phyloP scores from a whole-genome alignment of 2,888 invertebrate genomes.

The Spicauda simplicius region DNA sequence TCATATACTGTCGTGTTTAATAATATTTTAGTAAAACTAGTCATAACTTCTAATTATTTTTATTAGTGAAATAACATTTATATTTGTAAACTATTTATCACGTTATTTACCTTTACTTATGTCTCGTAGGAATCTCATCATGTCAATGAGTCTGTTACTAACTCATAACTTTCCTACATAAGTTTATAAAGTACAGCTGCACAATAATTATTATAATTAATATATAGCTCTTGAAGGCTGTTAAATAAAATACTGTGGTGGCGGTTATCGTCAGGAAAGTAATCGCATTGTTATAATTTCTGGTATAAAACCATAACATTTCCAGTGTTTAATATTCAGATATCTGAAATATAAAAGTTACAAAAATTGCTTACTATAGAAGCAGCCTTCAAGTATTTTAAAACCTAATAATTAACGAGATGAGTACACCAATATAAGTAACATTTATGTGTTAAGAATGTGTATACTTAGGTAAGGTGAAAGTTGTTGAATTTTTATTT shows the following conservation, averaged over 20 bases:
- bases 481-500: slow-evolving; percentile 57
- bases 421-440: not conserved
- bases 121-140: slow-evolving; percentile 14
- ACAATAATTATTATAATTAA: not conserved
- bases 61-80: not conserved
- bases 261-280: no score
- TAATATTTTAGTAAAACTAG: slow-evolving; percentile 17
- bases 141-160: not conserved
- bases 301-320: no score
- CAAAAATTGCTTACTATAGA: not conserved
- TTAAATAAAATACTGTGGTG: no score
- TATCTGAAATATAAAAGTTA: not conserved
- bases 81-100: not conserved
- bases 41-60: slow-evolving; percentile 18
- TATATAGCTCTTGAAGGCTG: no score
- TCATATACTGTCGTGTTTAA: not conserved
- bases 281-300: no score
- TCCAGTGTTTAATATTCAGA: no score
- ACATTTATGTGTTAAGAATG: slow-evolving; percentile 24
- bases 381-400: not conserved
- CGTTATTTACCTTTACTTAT: not conserved
- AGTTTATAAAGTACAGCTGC: not conserved
- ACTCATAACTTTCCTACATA: not conserved
- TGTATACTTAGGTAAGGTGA: slow-evolving; percentile 36
- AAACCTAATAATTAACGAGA: not conserved